phyloP scores from a whole-genome alignment of 2,797 vertebrate genomes.

The Ctenosaura bakeri region DNA sequence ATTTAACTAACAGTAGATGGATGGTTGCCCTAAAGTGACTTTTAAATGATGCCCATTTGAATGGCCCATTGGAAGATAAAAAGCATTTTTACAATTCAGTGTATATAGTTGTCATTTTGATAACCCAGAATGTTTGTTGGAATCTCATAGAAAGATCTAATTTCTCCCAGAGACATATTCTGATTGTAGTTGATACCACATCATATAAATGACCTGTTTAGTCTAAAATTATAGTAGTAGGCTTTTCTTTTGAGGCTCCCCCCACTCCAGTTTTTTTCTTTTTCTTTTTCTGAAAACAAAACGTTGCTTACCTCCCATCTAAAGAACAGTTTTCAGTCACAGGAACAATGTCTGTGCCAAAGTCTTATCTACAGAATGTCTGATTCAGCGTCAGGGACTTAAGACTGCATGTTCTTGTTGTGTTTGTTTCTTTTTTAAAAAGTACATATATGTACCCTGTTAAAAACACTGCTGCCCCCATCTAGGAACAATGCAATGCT shows the following conservation, averaged over 20 bases:
- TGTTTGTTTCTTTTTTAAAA: constrained; percentile 72
- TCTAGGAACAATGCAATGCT: constrained; percentile 80
- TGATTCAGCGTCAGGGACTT: constrained; percentile 71
- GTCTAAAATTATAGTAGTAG: constrained; percentile 77
- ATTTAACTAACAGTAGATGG: not conserved
- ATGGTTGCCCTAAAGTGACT: not conserved
- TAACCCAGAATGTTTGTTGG: constrained; percentile 69
- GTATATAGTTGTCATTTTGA: constrained; percentile 72
- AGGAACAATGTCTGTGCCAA: constrained; percentile 77
- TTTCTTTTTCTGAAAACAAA: constrained; percentile 71
- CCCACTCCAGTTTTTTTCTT: not conserved
- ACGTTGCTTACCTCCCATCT: constrained; percentile 75
- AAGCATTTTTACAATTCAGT: constrained; percentile 72
- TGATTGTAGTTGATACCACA: constrained; percentile 73
- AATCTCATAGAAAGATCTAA: constrained; percentile 72
- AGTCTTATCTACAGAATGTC: constrained; percentile 79
- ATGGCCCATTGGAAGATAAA: constrained; percentile 53
- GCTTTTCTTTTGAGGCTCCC: constrained; percentile 61
- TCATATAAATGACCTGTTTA: constrained; percentile 72
- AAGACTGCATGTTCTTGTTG: constrained; percentile 68
- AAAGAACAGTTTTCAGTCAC: constrained; percentile 76
- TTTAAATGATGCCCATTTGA: constrained; percentile 1
- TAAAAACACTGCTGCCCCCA: constrained; percentile 70
- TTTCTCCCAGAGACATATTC: constrained; percentile 73
- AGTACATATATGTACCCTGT: constrained; percentile 65